phyloP scores from a whole-genome alignment of 2,888 invertebrate genomes.

The Synanthedon vespiformis region DNA sequence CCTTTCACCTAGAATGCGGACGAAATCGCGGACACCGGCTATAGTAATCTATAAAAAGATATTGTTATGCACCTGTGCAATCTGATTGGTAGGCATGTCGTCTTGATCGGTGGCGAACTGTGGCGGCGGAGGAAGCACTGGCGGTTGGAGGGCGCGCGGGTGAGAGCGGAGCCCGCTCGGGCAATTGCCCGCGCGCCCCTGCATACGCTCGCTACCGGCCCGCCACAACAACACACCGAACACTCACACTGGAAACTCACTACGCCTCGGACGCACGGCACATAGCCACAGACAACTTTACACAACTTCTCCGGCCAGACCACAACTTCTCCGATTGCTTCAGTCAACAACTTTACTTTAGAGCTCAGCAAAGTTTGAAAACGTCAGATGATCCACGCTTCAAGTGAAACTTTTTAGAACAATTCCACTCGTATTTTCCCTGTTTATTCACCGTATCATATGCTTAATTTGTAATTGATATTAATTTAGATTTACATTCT shows the following conservation, averaged over 20 bases:
- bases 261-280: background rate
- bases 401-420: too few species aligned
- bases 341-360: too few species aligned
- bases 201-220: constrained; percentile 56
- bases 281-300: background rate
- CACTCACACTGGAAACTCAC: constrained; percentile 2
- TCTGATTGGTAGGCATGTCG: constrained; percentile 66
- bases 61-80: constrained; percentile 46
- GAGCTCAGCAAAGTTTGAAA: too few species aligned
- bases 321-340: background rate
- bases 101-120: constrained; percentile 57
- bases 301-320: background rate
- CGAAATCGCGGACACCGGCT: too few species aligned
- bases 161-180: constrained; percentile 61
- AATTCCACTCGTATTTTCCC: too few species aligned
- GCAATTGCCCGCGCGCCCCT: constrained; percentile 63
- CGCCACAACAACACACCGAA: constrained; percentile 31
- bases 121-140: constrained; percentile 59
- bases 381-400: background rate
- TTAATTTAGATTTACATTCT: too few species aligned
- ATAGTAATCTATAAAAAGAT: background rate
- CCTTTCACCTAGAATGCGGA: too few species aligned
- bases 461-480: too few species aligned
- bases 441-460: too few species aligned
- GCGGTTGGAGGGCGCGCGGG: constrained; percentile 64